Evolutionary conservation across 2,888 invertebrate species (phyloP).

Genomic region (Drosophila peninsularis): DNA sequence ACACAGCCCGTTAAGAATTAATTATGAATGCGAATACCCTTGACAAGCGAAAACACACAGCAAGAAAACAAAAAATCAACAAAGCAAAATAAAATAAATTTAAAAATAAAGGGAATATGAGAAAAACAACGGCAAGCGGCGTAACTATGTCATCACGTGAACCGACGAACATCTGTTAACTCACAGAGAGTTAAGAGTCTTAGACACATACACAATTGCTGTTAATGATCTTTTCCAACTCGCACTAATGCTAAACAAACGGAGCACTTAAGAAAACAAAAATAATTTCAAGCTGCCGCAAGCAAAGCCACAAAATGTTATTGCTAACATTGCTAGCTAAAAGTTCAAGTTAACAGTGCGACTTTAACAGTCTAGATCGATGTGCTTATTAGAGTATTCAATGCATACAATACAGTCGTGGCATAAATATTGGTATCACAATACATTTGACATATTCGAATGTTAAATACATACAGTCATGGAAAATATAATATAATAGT

Average conservation of each 20-base stretch:
- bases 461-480: background rate
- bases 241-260: too few species aligned
- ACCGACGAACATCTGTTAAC: conserved; percentile 3
- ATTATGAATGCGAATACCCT: conserved; percentile 46
- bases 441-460: background rate
- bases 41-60: conserved; percentile 19
- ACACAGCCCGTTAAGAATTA: conserved; percentile 48
- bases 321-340: background rate
- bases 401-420: background rate
- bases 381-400: background rate
- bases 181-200: conserved; percentile 10
- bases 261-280: background rate
- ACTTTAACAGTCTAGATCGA: background rate
- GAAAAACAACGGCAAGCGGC: background rate
- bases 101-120: background rate
- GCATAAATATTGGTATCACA: background rate
- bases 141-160: conserved; percentile 31
- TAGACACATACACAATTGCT: background rate
- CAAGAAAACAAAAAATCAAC: too few species aligned
- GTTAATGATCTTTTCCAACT: too few species aligned
- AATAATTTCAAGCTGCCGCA: background rate
- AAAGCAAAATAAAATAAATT: conserved; percentile 4
- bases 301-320: background rate
- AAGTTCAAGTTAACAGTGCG: background rate
- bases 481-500: background rate